Evolutionary conservation across 37 sponge, comb jelly and placozoan genomes (phyloP).

Genomic region (Hexactinellida sp.): DNA sequence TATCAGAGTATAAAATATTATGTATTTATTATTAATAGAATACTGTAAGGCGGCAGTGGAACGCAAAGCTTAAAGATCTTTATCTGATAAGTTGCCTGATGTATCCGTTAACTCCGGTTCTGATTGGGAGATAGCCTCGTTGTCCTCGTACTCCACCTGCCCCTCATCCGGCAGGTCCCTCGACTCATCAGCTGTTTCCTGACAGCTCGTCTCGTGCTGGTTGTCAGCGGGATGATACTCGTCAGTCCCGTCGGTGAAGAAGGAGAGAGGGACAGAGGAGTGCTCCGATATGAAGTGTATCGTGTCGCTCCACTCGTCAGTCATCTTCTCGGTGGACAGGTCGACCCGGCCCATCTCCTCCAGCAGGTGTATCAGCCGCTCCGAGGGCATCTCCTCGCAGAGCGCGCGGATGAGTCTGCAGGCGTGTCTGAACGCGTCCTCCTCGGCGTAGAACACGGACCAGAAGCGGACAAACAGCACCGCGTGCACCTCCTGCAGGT

Average conservation of each 20-base stretch:
- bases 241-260: slow-evolving; percentile 2
- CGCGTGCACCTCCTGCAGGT: background rate
- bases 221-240: background rate
- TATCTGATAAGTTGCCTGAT: background rate
- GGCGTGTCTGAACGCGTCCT: slow-evolving; percentile 14
- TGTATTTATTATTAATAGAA: too few relatives aligned
- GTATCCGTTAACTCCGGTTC: background rate
- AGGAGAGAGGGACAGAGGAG: background rate
- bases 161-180: background rate
- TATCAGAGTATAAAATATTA: too few relatives aligned
- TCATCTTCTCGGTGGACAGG: slow-evolving; percentile 13
- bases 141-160: background rate
- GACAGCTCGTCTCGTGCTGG: background rate
- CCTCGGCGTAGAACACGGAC: background rate
- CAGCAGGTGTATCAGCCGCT: background rate
- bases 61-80: background rate
- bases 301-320: slow-evolving; percentile 12
- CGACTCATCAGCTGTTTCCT: background rate
- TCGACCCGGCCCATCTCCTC: slow-evolving; percentile 3
- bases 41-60: too few relatives aligned
- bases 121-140: background rate
- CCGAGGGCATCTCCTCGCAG: background rate
- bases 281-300: slow-evolving; percentile 9
- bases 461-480: background rate
- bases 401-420: background rate